These are phyloP conservation scores for Aspiorhynchus laticeps DNA, from an alignment of 2,113 vertebrate genomes.

Conservation along the genomic window DNA sequence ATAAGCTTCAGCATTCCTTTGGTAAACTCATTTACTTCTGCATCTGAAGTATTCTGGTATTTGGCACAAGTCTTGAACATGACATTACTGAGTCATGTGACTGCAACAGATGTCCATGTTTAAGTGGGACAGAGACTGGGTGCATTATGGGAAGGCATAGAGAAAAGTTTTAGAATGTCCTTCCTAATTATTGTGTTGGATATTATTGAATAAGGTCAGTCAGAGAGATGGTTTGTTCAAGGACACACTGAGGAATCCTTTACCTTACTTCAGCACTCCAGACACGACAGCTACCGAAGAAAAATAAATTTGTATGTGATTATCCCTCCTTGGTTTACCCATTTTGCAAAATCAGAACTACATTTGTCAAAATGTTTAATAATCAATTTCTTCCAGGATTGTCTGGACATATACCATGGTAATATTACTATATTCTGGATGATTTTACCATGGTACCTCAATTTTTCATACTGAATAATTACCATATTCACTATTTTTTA, in stretches of 20 bases:
- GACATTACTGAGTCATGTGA: conserved; percentile 25
- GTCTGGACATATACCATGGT: background rate
- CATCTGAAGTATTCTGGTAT: conserved; percentile 21
- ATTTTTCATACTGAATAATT: background rate
- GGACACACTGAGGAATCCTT: background rate
- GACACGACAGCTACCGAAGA: background rate
- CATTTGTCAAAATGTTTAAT: background rate
- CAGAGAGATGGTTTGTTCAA: conserved; percentile 23
- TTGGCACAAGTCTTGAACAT: background rate
- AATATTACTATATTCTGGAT: background rate
- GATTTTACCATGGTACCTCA: background rate
- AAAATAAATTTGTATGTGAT: background rate
- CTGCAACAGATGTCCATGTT: conserved; percentile 1
- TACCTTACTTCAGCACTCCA: background rate
- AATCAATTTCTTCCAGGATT: background rate
- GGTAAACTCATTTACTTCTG: conserved; percentile 32
- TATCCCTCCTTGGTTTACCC: background rate
- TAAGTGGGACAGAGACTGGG: conserved; percentile 21
- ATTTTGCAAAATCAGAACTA: background rate
- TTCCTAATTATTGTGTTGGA: background rate
- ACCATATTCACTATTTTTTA: background rate
- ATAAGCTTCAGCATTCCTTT: conserved; percentile 14
- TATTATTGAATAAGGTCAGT: conserved; percentile 24
- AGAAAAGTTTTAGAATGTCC: background rate
- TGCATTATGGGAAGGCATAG: conserved; percentile 4